These are phyloP conservation scores for Zaprionus davidi DNA, from an alignment of 1,140 invertebrate genomes.

Conservation along the genomic window DNA sequence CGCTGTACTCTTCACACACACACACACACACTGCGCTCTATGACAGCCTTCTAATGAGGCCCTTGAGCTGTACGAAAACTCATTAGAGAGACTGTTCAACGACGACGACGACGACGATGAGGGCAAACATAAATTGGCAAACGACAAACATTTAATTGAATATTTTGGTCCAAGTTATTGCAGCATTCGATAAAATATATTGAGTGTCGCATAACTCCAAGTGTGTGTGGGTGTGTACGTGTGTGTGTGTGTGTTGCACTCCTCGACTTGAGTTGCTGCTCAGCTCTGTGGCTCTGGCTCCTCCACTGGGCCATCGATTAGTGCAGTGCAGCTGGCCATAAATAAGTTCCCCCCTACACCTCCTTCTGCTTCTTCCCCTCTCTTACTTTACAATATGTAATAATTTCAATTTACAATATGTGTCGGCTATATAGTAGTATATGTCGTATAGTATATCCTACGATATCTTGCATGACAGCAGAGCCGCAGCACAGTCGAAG, in stretches of 20 bases:
- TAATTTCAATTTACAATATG: slow-evolving; percentile 76
- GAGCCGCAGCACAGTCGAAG: slow-evolving; percentile 22
- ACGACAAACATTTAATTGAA: slow-evolving; percentile 72
- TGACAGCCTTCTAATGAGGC: slow-evolving; percentile 3
- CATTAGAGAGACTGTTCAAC: slow-evolving; percentile 49
- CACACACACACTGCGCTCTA: not conserved
- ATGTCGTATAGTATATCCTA: slow-evolving; percentile 18
- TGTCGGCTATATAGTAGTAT: slow-evolving; percentile 34
- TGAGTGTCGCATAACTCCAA: slow-evolving; percentile 65
- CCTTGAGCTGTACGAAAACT: slow-evolving; percentile 51
- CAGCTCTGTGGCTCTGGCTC: not conserved
- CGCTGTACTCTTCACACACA: not conserved
- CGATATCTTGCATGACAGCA: slow-evolving; percentile 61
- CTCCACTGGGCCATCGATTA: slow-evolving; percentile 53
- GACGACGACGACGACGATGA: slow-evolving; percentile 1
- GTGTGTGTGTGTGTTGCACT: not conserved
- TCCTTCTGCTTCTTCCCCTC: not conserved
- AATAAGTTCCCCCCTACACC: slow-evolving; percentile 49
- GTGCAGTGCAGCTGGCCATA: slow-evolving; percentile 58
- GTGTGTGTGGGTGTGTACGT: not conserved
- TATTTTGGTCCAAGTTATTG: slow-evolving; percentile 73
- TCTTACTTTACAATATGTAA: slow-evolving; percentile 62
- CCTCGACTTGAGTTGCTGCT: not conserved
- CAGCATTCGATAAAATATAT: slow-evolving; percentile 66
- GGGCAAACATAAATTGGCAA: slow-evolving; percentile 65